Base-by-base conservation (phyloP, 1,140 invertebrate genomes). In the Ips nitidus region DNA sequence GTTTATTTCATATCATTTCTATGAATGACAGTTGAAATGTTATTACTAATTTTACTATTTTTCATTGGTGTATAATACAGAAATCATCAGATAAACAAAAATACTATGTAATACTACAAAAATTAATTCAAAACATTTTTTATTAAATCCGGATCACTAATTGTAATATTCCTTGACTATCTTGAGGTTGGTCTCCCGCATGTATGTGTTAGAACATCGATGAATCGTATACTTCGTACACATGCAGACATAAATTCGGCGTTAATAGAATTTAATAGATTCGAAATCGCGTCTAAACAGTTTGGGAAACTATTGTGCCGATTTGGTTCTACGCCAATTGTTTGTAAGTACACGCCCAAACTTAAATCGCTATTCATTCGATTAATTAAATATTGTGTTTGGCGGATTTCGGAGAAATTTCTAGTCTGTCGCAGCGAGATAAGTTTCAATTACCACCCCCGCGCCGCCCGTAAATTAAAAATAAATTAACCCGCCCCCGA, bases 321-420 rank as follows among this genome's bases (percentile, higher is more conserved):
- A 77, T 77, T 77, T 77, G 75, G 75, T 77, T 76, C 75, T 72
- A 71, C 71, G 75, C 75, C 75, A 77, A 77, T 77, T 77, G 76
- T 77, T 77, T 73, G 74, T 75, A 75, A 76, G 75, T 73, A 73
- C 73, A 76, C 65, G 72, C 63, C 72, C 70, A 76, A 68, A 76
- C 74, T 77, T 76, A 75, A 77, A 77, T 77, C 75, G 74, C 67
- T 74, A 76, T 75, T 76, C 75, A 75, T 77, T 77, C 75, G 72
- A 77, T 77, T 76, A 77, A 77, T 77, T 77, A 76, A 77, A 68
- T 75, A 71, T 63, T 71, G 64, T 66, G 64, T 66, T 66, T 57
- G 52, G 43, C 52, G 66, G 52, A 45, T 67, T 67, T 67, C 56
- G 55, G 40, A 8, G 5, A 40, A 52, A 58, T 60, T 65, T 63